Evolutionary conservation across 2,888 invertebrate genomes (phyloP).

Genomic region (Amiota communis): DNA sequence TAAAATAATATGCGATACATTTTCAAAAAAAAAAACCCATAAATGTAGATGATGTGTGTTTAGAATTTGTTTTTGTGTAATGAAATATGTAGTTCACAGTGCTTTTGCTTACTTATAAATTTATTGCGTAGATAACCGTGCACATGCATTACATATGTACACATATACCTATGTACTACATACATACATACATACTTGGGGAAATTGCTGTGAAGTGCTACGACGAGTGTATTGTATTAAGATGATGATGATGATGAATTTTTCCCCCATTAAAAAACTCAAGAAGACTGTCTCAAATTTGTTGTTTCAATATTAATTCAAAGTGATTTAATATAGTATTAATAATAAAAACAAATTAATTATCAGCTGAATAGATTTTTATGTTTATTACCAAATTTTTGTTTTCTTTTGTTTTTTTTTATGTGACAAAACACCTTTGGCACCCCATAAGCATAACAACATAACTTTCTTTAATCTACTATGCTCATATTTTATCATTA

Average conservation of each 20-base stretch:
- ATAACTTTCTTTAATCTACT: too few relatives aligned
- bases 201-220: conserved; percentile 40
- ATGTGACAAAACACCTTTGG: too few relatives aligned
- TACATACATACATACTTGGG: conserved; percentile 33
- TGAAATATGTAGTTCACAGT: conserved; percentile 34
- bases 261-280: conserved; percentile 34
- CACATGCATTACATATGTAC: too few relatives aligned
- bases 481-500: too few relatives aligned
- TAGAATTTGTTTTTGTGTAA: conserved; percentile 35
- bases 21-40: conserved; percentile 28
- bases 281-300: conserved; percentile 20
- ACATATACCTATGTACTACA: background rate
- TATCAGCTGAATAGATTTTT: too few relatives aligned
- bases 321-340: too few relatives aligned
- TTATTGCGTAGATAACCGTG: too few relatives aligned
- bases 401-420: too few relatives aligned
- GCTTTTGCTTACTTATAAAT: conserved; percentile 6
- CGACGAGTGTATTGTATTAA: background rate
- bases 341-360: too few relatives aligned
- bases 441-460: too few relatives aligned
- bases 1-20: conserved; percentile 29
- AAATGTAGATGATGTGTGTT: conserved; percentile 39
- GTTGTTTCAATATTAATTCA: too few relatives aligned
- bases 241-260: conserved; percentile 32
- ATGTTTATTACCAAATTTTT: too few relatives aligned